Evolutionary conservation across 2,888 invertebrate genomes (phyloP).

Genomic region (Pinctada fucata): DNA sequence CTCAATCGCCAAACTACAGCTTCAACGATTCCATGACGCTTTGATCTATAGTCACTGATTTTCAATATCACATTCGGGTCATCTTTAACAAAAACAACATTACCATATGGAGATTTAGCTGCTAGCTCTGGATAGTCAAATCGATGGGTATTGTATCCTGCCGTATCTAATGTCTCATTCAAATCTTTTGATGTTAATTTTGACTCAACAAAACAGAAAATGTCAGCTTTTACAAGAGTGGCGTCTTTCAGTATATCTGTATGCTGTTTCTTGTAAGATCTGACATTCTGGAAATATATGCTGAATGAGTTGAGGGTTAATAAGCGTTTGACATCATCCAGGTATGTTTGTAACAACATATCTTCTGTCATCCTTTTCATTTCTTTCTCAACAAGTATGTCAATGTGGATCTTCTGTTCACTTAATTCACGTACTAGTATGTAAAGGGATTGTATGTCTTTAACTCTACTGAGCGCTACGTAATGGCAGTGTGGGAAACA

Average conservation of each 20-base stretch:
- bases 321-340: too few species aligned
- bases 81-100: background rate
- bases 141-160: slow-evolving; percentile 11
- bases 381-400: slow-evolving; percentile 34
- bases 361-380: slow-evolving; percentile 39
- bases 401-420: slow-evolving; percentile 39
- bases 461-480: slow-evolving; percentile 23
- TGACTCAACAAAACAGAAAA: too few species aligned
- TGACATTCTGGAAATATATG: too few species aligned
- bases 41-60: background rate
- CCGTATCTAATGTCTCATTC: too few species aligned
- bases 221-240: too few species aligned
- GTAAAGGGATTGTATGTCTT: slow-evolving; percentile 6
- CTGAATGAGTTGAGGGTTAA: too few species aligned
- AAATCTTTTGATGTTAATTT: too few species aligned
- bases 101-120: background rate
- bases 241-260: too few species aligned
- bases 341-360: too few species aligned
- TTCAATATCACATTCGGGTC: background rate
- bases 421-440: slow-evolving; percentile 27
- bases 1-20: background rate
- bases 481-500: slow-evolving; percentile 26
- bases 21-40: background rate
- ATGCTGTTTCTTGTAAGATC: too few species aligned
- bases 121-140: background rate